Evolutionary conservation across 2,113 vertebrate species (phyloP).

Genomic region (Scytalopus superciliaris): DNA sequence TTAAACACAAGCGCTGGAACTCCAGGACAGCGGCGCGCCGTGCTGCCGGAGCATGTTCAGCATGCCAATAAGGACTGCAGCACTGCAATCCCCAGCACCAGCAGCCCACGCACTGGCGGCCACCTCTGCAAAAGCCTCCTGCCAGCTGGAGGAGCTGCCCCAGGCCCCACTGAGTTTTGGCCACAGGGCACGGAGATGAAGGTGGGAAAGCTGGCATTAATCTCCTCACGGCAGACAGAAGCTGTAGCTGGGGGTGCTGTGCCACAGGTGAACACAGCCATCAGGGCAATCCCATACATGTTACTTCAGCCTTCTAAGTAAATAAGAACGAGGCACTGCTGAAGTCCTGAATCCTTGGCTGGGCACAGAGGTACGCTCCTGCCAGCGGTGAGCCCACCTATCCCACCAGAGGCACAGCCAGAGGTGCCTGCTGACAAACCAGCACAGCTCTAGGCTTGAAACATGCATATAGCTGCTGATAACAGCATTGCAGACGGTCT

Average conservation of each 20-base stretch:
- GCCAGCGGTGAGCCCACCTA: not conserved
- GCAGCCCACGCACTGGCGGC: not conserved
- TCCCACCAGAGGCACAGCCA: not conserved
- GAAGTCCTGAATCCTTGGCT: not conserved
- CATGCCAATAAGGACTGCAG: slow-evolving; percentile 51
- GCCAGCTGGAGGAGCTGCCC: not conserved
- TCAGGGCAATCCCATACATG: not conserved
- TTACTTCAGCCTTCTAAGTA: not conserved
- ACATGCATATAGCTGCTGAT: not conserved
- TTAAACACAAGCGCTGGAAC: not conserved
- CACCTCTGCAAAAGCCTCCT: not conserved
- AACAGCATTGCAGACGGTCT: not conserved
- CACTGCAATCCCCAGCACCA: slow-evolving; percentile 5
- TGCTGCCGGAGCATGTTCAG: not conserved
- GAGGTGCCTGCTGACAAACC: not conserved
- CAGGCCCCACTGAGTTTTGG: not conserved
- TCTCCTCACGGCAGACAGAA: not conserved
- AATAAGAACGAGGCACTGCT: not conserved
- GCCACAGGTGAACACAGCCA: accelerated
- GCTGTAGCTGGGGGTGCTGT: not conserved
- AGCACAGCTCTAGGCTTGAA: not conserved
- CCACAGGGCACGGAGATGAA: accelerated
- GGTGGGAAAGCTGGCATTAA: not conserved
- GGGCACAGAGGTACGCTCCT: not conserved
- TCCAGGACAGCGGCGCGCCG: not conserved